These are phyloP conservation scores for Xenus cinereus DNA, from an alignment of 2,113 vertebrate species.

Conservation along the genomic window DNA sequence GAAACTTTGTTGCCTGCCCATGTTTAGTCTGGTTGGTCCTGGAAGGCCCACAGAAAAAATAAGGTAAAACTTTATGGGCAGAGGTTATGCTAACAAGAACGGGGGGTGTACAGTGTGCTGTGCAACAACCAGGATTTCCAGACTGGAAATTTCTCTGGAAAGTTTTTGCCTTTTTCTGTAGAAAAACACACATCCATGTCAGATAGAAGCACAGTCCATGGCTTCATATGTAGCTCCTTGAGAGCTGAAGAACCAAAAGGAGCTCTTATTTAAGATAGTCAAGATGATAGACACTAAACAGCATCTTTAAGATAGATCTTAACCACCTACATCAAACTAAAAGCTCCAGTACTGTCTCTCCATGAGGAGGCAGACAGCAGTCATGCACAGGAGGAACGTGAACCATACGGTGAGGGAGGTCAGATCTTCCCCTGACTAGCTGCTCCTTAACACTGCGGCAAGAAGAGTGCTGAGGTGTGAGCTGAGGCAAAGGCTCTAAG, in stretches of 20 bases:
- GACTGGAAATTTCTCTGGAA: background rate
- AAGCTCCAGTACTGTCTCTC: background rate
- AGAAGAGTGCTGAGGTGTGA: background rate
- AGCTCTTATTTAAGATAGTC: background rate
- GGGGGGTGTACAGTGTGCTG: background rate
- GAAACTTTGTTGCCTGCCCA: constrained; percentile 5
- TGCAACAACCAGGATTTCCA: background rate
- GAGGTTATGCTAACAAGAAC: background rate
- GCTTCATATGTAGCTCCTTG: background rate
- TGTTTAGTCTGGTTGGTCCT: constrained; percentile 49
- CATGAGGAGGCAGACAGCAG: background rate
- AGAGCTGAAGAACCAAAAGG: background rate
- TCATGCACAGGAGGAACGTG: background rate
- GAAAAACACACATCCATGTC: background rate
- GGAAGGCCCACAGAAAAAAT: constrained; percentile 44
- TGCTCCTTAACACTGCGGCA: background rate
- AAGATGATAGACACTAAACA: background rate
- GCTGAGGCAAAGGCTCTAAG: background rate
- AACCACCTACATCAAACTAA: background rate
- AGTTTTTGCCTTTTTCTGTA: background rate
- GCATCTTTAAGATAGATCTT: background rate
- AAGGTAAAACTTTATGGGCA: constrained; percentile 17
- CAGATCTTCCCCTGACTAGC: background rate
- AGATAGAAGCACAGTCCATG: background rate
- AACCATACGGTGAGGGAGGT: background rate